Base-by-base conservation (phyloP, 2,888 invertebrate species). In the Troides aeacus region DNA sequence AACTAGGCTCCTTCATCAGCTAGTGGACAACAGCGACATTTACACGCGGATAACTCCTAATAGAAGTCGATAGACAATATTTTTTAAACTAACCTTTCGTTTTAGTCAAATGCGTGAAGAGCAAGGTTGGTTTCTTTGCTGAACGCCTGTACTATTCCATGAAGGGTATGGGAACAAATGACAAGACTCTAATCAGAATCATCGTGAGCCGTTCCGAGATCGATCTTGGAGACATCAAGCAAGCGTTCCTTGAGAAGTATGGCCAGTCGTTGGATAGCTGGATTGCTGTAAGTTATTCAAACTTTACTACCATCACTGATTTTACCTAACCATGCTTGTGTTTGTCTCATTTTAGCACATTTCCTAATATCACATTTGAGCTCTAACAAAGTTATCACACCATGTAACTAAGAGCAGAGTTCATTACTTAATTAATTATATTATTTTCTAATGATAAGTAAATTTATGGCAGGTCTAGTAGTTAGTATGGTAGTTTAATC, bases 221-320 rank as follows among this genome's bases (percentile, higher is more conserved):
- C 78, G 98, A 98, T 88, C 94, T 98, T 81, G 97, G 97, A 69
- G 97, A 97, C 86, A 97, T 99, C 83, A 98, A 98, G 85, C 95
- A 96, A 83, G 97, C 97, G 74, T 99, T 97, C 93, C 93, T 96
- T 79, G 96, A 96, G 78, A 95, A 95, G 83, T 98, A 96, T 82
- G 96, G 95, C 81, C 97, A 97, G 87, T 93, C 96, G 70, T 89
- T 98, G 84, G 97, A 97, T 83, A 95, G 94, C 80, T 97, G 96
- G 96, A 96, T 98, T 79, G 94, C 96, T 89, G 98, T 97, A 94
- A 95, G 95, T 94, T 76, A 56, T 74, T 71, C 71, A 62, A 66
- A 62, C 46, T 71, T 24, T 60, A 59, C 60, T 63, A 8, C 17
- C 23, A 50, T 61, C 24, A 66, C 64, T 63, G 64, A 67, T 36